These are phyloP conservation scores for Drosophila rufa DNA, from an alignment of 1,140 invertebrate species.

Conservation along the genomic window DNA sequence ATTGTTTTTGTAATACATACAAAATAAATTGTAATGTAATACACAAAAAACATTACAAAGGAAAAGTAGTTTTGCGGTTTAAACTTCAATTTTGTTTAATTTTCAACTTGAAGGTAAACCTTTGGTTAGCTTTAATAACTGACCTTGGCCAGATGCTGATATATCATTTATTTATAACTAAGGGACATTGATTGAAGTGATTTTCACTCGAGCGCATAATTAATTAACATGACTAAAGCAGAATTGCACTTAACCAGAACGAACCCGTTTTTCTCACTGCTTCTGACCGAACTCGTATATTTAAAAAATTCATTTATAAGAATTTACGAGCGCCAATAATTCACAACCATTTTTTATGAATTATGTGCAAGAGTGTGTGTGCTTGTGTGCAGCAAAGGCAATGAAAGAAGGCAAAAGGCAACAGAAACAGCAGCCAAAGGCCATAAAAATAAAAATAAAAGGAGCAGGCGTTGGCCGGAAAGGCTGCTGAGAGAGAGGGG, in stretches of 20 bases:
- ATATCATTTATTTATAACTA: slow-evolving; percentile 16
- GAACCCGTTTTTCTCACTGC: slow-evolving; percentile 33
- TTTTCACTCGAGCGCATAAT: slow-evolving; percentile 27
- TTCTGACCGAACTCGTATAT: slow-evolving; percentile 33
- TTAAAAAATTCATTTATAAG: slow-evolving; percentile 59
- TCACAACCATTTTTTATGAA: slow-evolving; percentile 66
- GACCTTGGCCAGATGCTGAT: slow-evolving; percentile 12
- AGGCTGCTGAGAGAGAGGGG: slow-evolving; percentile 11
- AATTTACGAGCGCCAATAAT: slow-evolving; percentile 65
- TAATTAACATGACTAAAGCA: slow-evolving; percentile 39
- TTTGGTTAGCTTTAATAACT: not conserved
- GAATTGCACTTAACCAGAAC: slow-evolving; percentile 35
- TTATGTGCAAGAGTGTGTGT: slow-evolving; percentile 54
- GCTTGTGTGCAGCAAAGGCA: slow-evolving; percentile 13
- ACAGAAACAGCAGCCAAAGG: slow-evolving; percentile 45
- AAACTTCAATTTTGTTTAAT: no score
- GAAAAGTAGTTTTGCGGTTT: not conserved
- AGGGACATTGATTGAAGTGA: slow-evolving; percentile 34
- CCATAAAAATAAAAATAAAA: slow-evolving; percentile 59
- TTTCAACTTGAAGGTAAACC: not conserved
- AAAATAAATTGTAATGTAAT: no score
- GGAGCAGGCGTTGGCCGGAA: slow-evolving; percentile 54
- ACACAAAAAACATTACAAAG: no score
- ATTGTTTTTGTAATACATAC: no score
- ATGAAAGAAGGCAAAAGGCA: slow-evolving; percentile 14